phyloP scores from a whole-genome alignment of 2,797 vertebrate genomes.

The Bradypodion pumilum region DNA sequence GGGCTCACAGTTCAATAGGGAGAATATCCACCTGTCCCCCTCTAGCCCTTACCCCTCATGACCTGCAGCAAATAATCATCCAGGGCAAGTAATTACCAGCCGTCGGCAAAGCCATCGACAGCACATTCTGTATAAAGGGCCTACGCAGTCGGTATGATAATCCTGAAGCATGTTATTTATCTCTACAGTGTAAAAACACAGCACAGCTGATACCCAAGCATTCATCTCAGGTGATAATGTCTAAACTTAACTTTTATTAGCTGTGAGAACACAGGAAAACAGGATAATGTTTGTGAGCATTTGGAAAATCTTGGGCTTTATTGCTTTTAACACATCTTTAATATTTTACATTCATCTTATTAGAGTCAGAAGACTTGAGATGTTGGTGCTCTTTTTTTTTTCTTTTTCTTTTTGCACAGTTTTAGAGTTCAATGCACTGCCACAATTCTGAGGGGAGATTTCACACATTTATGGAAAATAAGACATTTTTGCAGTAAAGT shows the following conservation, averaged over 20 bases:
- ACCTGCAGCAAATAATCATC: no score
- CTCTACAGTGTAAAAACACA: constrained; percentile 23
- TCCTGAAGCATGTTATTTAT: constrained; percentile 17
- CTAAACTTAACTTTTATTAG: constrained; percentile 74
- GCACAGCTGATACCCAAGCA: constrained; percentile 65
- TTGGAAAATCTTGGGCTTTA: constrained; percentile 75
- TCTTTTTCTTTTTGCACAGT: constrained; percentile 75
- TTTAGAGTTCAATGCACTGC: constrained; percentile 82
- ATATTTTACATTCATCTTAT: constrained; percentile 81
- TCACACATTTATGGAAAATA: constrained; percentile 80
- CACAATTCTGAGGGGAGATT: constrained; percentile 80
- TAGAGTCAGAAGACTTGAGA: constrained; percentile 71
- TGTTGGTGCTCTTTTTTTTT: constrained; percentile 66
- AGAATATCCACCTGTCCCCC: no score
- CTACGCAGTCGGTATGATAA: no score
- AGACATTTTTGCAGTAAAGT: constrained; percentile 79
- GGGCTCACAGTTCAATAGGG: no score
- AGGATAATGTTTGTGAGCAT: constrained; percentile 66
- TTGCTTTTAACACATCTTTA: constrained; percentile 77
- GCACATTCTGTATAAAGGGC: no score
- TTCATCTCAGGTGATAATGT: constrained; percentile 63
- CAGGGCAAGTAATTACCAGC: no score
- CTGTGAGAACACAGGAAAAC: constrained; percentile 62
- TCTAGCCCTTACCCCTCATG: no score
- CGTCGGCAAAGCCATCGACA: no score